Base-by-base conservation (phyloP, 2,888 invertebrate species). In the Drosophila kambysellisi region DNA sequence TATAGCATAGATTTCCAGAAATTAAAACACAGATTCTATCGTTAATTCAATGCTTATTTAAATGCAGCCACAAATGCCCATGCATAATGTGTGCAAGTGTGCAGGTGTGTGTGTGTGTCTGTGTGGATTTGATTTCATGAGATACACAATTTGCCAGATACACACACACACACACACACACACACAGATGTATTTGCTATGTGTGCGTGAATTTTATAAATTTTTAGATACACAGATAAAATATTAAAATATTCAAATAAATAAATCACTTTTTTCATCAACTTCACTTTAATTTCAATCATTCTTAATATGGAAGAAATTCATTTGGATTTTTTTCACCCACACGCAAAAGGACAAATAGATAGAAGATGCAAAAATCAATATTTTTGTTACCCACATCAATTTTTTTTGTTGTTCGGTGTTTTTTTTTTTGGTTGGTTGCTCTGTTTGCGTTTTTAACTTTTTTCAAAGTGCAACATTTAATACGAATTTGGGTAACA, bases 61-160 rank as follows among this genome's bases (percentile, higher is more conserved):
- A 25, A 51, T 68, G 30, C 7, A 58, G 30, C 17, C 4, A 54
- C 17, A 56, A 51, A 37, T 35, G n/a, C 17, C 33, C 15, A 46
- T 39, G 20, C 20, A 46, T 35, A 15, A 25, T 15, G 46, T 46
- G 15, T 8, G 3, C 25, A 46, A 8, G 20, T 48, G 33, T 17
- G 25, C 52, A n/a, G n/a, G n/a, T n/a, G 30, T 43, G 39, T 63
- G 39, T 63, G 37, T 59, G 41, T 48, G 15, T 25, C 30, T 50
- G 20, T 35, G 29, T 53, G 30, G 57, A 67, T 52, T 76, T 48
- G 25, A 65, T 50, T 56, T 65, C 58, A 70, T 61, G 62, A 58
- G 72, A 77, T 77, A 80, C 81, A 77, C 78, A 78, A 62, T 81
- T 81, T 72, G 46, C 46, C 20, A 77, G 67, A 67, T 66, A 80